Conservation (phyloP, 1,140 invertebrate species). For the Heliconius hermathena region DNA sequence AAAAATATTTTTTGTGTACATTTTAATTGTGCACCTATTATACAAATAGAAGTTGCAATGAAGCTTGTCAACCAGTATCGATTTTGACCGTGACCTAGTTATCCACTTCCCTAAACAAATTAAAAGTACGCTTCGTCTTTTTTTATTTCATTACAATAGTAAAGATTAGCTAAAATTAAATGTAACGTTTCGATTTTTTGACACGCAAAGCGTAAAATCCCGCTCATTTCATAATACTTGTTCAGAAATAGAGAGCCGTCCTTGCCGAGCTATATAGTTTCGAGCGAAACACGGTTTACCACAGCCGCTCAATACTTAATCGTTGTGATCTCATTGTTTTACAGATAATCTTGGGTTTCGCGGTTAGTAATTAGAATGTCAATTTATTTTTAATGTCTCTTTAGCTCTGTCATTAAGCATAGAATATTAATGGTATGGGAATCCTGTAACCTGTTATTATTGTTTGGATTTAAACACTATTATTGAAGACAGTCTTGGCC, state of each 20-base stretch:
- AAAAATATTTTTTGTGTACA: neutral
- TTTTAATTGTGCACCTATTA: neutral
- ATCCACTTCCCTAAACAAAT: slow-evolving; percentile 40
- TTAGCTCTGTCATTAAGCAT: no score
- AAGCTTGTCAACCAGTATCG: slow-evolving; percentile 38
- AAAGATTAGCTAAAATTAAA: slow-evolving; percentile 18
- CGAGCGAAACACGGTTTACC: slow-evolving; percentile 36
- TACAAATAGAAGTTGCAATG: slow-evolving; percentile 4
- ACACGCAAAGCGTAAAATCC: slow-evolving; percentile 45
- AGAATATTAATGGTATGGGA: no score
- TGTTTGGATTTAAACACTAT: no score
- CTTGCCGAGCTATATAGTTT: slow-evolving; percentile 43
- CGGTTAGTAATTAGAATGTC: neutral
- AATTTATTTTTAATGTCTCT: neutral
- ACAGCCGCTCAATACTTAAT: slow-evolving; percentile 31
- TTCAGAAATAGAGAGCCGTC: slow-evolving; percentile 58
- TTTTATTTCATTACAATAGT: neutral
- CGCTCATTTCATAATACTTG: slow-evolving; percentile 54
- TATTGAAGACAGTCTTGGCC: no score
- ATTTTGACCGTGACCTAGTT: slow-evolving; percentile 61
- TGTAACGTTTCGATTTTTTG: slow-evolving; percentile 25
- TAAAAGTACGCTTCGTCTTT: slow-evolving; percentile 9
- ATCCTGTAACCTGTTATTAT: no score
- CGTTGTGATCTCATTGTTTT: slow-evolving; percentile 34
- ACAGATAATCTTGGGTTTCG: slow-evolving; percentile 3